These are phyloP conservation scores for Dendronephthya gigantea DNA, from an alignment of 64 coral and sea anemone species.

Conservation along the genomic window DNA sequence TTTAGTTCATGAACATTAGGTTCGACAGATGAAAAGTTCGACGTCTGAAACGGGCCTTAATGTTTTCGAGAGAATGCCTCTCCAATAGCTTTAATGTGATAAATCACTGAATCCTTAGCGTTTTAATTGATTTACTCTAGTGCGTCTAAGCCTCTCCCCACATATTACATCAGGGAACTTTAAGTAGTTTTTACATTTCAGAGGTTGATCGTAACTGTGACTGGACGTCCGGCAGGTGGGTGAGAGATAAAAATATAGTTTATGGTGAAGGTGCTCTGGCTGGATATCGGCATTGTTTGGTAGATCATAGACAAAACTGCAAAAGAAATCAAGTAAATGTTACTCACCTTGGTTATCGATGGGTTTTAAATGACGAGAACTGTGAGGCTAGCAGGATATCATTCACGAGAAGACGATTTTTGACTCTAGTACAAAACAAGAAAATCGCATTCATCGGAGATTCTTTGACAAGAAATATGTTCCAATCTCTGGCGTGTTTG, in stretches of 20 bases:
- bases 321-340: neutral
- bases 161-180: no score
- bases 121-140: no score
- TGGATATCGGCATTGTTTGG: neutral
- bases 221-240: neutral
- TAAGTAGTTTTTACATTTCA: neutral
- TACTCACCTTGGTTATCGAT: neutral
- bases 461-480: slow-evolving; percentile 17
- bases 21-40: no score
- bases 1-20: no score
- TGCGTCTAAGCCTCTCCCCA: no score
- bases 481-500: slow-evolving; percentile 9
- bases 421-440: neutral
- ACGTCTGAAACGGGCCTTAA: no score
- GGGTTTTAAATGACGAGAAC: neutral
- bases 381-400: neutral
- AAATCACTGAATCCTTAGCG: no score
- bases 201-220: neutral
- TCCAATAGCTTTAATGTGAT: no score
- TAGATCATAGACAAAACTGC: slow-evolving; percentile 8
- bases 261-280: neutral
- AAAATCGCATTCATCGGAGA: slow-evolving; percentile 18
- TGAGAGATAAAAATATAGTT: neutral
- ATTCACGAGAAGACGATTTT: neutral
- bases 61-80: no score